Evolutionary conservation across 2,888 invertebrate genomes (phyloP).

Genomic region (Campoletis raptor): DNA sequence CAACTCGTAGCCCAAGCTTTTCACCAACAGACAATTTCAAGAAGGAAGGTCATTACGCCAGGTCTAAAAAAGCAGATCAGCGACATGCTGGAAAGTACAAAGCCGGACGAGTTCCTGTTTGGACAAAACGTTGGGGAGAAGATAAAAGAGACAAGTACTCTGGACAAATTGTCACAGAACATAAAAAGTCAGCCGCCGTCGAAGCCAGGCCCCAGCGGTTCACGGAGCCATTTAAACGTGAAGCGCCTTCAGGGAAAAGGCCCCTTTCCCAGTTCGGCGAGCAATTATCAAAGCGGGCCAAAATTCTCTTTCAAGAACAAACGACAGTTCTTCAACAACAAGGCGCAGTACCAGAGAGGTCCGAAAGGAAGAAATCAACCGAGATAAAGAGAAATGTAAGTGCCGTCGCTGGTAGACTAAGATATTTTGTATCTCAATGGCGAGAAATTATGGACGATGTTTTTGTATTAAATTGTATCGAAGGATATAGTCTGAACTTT

Average conservation of each 20-base stretch:
- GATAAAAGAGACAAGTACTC: slow-evolving; percentile 45
- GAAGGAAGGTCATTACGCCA: slow-evolving; percentile 53
- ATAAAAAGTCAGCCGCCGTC: slow-evolving; percentile 16
- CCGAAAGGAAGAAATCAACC: background rate
- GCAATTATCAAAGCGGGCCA: slow-evolving; percentile 32
- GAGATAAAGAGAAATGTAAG: slow-evolving; percentile 34
- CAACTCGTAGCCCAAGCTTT: slow-evolving; percentile 32
- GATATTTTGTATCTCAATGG: slow-evolving; percentile 45
- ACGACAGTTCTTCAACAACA: slow-evolving; percentile 38
- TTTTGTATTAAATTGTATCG: slow-evolving; percentile 51
- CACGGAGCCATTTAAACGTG: slow-evolving; percentile 58
- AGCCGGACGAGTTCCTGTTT: slow-evolving; percentile 51
- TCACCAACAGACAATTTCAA: slow-evolving; percentile 35
- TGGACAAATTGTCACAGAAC: slow-evolving; percentile 23
- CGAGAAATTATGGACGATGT: slow-evolving; percentile 39
- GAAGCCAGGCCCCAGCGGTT: background rate
- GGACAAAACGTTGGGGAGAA: slow-evolving; percentile 48
- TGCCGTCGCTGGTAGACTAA: slow-evolving; percentile 54
- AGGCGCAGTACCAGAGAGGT: slow-evolving; percentile 9
- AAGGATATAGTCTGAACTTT: slow-evolving; percentile 55
- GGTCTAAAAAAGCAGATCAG: slow-evolving; percentile 44
- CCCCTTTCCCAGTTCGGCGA: slow-evolving; percentile 33
- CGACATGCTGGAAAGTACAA: slow-evolving; percentile 36
- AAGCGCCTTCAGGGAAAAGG: slow-evolving; percentile 43
- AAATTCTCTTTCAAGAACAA: slow-evolving; percentile 36